Conservation (phyloP, 2,797 vertebrate species). For the Glossophaga mutica region DNA sequence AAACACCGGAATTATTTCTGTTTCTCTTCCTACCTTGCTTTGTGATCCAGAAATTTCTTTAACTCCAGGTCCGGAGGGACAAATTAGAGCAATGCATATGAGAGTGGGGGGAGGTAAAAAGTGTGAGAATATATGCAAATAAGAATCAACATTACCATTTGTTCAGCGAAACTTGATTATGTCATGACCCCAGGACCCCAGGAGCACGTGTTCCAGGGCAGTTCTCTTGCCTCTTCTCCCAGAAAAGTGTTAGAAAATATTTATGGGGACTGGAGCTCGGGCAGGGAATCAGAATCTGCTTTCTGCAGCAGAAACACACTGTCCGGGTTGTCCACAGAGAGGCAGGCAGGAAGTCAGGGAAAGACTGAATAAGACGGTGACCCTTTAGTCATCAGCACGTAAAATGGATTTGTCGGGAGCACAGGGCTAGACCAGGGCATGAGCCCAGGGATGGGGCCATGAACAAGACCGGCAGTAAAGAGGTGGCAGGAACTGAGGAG, state of each 20-base stretch:
- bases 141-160: background rate
- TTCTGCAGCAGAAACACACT: background rate
- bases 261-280: background rate
- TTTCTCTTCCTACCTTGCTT: background rate
- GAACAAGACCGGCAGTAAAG: background rate
- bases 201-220: background rate
- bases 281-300: background rate
- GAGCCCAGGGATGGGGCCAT: background rate
- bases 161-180: background rate
- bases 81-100: background rate
- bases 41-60: background rate
- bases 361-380: background rate
- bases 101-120: background rate
- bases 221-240: background rate
- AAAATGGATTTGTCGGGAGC: background rate
- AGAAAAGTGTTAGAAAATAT: background rate
- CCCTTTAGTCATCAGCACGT: background rate
- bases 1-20: background rate
- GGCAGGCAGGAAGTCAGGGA: background rate
- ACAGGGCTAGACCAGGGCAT: background rate
- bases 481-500: background rate
- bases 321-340: background rate
- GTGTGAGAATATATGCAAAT: background rate
- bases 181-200: background rate
- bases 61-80: background rate